These are phyloP conservation scores for Nymphalis io DNA, from an alignment of 1,140 invertebrate species.

Conservation along the genomic window DNA sequence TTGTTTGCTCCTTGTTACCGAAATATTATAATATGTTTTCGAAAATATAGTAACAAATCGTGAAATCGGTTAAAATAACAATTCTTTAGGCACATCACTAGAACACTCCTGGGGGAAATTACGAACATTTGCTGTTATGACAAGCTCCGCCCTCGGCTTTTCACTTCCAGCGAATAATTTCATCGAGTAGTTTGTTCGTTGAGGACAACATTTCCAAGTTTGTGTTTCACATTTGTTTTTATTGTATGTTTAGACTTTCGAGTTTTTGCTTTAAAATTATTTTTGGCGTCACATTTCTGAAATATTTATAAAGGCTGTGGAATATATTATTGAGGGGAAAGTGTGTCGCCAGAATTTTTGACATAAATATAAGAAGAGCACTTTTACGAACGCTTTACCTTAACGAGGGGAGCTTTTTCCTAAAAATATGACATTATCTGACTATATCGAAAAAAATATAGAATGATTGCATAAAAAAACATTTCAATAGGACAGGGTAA, in stretches of 20 bases:
- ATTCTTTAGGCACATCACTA: slow-evolving; percentile 12
- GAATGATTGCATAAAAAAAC: too few relatives aligned
- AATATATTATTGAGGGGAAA: too few relatives aligned
- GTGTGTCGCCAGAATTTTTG: too few relatives aligned
- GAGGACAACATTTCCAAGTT: slow-evolving; percentile 6
- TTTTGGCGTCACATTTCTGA: not conserved
- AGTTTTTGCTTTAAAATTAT: not conserved
- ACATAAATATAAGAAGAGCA: too few relatives aligned
- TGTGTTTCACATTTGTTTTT: slow-evolving; percentile 1
- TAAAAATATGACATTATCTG: too few relatives aligned
- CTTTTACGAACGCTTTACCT: too few relatives aligned
- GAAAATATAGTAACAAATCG: not conserved
- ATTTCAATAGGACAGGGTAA: too few relatives aligned
- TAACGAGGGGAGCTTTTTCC: too few relatives aligned
- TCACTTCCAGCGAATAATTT: slow-evolving; percentile 19
- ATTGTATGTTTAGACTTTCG: not conserved
- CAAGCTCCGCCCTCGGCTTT: slow-evolving; percentile 21
- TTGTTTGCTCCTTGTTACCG: too few relatives aligned
- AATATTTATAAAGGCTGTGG: not conserved
- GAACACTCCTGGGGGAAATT: slow-evolving; percentile 24
- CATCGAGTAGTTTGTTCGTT: slow-evolving; percentile 4
- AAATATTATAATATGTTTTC: too few relatives aligned
- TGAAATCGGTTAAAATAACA: not conserved
- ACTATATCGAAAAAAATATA: too few relatives aligned
- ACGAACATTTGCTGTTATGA: slow-evolving; percentile 26